Conservation (phyloP, 1,140 invertebrate genomes). For the Cotesia chilonis region DNA sequence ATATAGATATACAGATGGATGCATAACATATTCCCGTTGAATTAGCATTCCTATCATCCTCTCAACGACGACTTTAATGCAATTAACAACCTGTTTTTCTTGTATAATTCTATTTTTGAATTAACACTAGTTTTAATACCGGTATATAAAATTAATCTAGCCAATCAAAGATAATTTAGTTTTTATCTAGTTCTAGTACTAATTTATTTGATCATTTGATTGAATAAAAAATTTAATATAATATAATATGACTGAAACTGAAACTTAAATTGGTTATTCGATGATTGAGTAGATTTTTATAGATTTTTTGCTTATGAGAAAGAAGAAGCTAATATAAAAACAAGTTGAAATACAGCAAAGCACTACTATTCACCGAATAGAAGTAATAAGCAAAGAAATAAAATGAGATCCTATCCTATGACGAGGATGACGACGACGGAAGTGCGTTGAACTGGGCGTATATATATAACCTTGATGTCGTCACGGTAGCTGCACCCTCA, state of each 20-base stretch:
- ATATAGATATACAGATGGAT: too few relatives aligned
- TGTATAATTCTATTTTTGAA: slow-evolving; percentile 13
- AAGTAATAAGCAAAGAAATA: not conserved
- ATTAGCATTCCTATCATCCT: not conserved
- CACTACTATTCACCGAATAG: not conserved
- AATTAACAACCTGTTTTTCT: slow-evolving; percentile 23
- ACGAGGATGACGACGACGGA: slow-evolving; percentile 40
- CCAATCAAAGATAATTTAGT: too few relatives aligned
- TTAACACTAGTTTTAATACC: not conserved
- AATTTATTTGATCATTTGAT: too few relatives aligned
- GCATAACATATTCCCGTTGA: not conserved
- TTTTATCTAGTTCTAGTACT: too few relatives aligned
- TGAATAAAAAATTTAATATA: too few relatives aligned
- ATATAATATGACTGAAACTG: too few relatives aligned
- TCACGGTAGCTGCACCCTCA: slow-evolving; percentile 59
- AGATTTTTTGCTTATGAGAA: too few relatives aligned
- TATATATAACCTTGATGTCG: slow-evolving; percentile 59
- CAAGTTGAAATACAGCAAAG: too few relatives aligned
- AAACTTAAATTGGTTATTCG: too few relatives aligned
- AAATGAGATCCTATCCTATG: slow-evolving; percentile 45
- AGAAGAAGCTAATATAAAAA: too few relatives aligned
- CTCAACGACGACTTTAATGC: slow-evolving; percentile 18
- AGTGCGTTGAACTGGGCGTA: slow-evolving; percentile 62
- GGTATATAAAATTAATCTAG: not conserved
- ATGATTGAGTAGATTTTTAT: too few relatives aligned